A percentile compares a stretch with the other conserved stretches of the same genome.
phyloP scores from a whole-genome alignment of 2,797 vertebrate species.

The Pelochelys cantorii region DNA sequence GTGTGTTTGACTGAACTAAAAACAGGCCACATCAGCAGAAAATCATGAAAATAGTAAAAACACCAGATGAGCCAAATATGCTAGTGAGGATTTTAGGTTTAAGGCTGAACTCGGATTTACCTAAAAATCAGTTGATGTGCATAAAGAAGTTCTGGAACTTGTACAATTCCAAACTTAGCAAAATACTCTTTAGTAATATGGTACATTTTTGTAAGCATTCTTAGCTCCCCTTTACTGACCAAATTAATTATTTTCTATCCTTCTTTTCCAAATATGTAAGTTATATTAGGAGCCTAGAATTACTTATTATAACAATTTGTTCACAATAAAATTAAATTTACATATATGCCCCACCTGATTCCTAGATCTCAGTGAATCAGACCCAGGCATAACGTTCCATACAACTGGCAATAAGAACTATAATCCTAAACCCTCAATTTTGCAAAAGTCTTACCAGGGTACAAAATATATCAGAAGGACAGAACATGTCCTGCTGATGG shows the following conservation, averaged over 20 bases:
- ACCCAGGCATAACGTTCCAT: neutral
- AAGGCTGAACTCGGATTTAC: constrained; percentile 10
- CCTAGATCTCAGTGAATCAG: neutral
- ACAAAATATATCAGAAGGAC: too few relatives aligned
- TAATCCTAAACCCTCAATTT: neutral
- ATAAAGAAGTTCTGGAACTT: neutral
- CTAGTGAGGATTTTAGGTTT: neutral
- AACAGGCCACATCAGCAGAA: constrained; percentile 48
- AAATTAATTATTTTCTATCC: neutral
- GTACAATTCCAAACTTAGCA: neutral
- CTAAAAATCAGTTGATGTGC: neutral
- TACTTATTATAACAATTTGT: neutral
- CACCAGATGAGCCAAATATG: constrained; percentile 43
- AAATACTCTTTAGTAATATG: neutral
- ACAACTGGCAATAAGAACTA: neutral
- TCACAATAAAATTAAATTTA: neutral
- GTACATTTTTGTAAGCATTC: accelerated
- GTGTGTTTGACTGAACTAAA: constrained; percentile 37
- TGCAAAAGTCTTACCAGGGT: too few relatives aligned
- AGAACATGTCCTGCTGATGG: too few relatives aligned
- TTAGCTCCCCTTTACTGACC: neutral
- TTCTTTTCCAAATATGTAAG: neutral
- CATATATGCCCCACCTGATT: neutral
- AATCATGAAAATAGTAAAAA: constrained; percentile 41
- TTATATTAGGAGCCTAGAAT: neutral